Base-by-base conservation (phyloP, 2,888 invertebrate genomes). In the Elegia similella region DNA sequence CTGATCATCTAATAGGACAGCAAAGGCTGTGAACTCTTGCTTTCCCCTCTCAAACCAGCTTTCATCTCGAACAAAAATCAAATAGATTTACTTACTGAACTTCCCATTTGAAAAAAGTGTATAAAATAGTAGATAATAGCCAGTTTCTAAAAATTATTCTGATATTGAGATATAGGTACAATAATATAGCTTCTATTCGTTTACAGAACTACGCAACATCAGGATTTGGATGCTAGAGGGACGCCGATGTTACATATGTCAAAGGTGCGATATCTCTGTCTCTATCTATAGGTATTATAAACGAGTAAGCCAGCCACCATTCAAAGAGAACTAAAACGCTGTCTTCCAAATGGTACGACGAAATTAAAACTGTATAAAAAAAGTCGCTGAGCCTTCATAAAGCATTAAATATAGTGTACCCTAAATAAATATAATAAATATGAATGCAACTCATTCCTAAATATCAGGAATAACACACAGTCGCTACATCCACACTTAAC, bases 381-480 rank as follows among this genome's bases (percentile, higher is more conserved):
- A 83, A 82, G 86, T 87, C 86, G 86, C 86, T 86, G 88, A 90
- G 90, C 88, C 88, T 89, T 89, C 78, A 76, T 82, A 78, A 82
- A 85, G 78, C 79, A 78, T 79, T 80, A 74, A 85, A 87, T 82
- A 83, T 80, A 79, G 73, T 85, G 83, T 86, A 88, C 68, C 82
- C 82, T 88, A 86, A 87, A 84, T 84, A 88, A 89, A 88, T 86
- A 85, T 82, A 80, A 84, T 84, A 87, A 90, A 90, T 86, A 91
- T 91, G 91, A 91, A 90, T 89, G 92, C 84, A 87, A 88, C 92
- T 77, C 76, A 86, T 84, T 88, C 91, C 92, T 90, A 91, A 92
- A 92, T 92, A 91, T 88, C 92, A 92, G 92, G 90, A 91, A 89
- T 86, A 79, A 87, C 92, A 89, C 92, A 73, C 87, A 87, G 90